Evolutionary conservation across 2,888 invertebrate species (phyloP), one percentile per base, ranked within the genome.

Genomic region (Operophtera brumata): DNA sequence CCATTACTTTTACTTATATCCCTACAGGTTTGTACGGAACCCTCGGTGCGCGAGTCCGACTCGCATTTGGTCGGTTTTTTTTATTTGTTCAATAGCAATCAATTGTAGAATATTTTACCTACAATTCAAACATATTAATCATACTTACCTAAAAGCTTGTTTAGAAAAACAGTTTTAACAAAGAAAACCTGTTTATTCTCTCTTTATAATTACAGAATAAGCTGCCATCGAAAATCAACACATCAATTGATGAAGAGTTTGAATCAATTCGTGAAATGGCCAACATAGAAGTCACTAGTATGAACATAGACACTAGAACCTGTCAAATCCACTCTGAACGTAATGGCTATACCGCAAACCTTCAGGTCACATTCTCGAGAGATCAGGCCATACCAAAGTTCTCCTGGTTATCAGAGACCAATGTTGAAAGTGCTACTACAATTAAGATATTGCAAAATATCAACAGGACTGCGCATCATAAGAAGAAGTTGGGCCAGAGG

Each of bases 401-500:
- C 65, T 86, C 90, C 2, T 91, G 90, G 90, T 67, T 91, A 4
- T 82, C 85, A 0, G 90, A 89, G 20, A 91, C 90, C n/a, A 91
- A 90, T 67, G 88, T 97, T 1, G 94, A 95, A 68, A 94, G 94
- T 59, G 82, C 92, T 37, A 92, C 94, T 0, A 94, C 95, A 64
- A 91, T 92, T 7, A 94, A 95, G 77, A 88, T 97, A 47, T 84
- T 96, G 44, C 97, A 96, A 86, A 94, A 94, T 11, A 90, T 97
- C 32, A 95, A 94, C 67, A 94, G 93, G 77, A 94, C 95, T 47
- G 96, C 96, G 0, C 92, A 94, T 70, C 94, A 95, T 66, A 93
- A 96, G 70, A 96, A 97, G 1, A 94, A 94, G 62, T 95, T 96
- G 77, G 96, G 96, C 47, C 93, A 96, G 46, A 94, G 96, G 34